Evolutionary conservation across 1,140 invertebrate species (phyloP), one percentile per base, ranked within the genome.

Genomic region (Berghia stephanieae): DNA sequence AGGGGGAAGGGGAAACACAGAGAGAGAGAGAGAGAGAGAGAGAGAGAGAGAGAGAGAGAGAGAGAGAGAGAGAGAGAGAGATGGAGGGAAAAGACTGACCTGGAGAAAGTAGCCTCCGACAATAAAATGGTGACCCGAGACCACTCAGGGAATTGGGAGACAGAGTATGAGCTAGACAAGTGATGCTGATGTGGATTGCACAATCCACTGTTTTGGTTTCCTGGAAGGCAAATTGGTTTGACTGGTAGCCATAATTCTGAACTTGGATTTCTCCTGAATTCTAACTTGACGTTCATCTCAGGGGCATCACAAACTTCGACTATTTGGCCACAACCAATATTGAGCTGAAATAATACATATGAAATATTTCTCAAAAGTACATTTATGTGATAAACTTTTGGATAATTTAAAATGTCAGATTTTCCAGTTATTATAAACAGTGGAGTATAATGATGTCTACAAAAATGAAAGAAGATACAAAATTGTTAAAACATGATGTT

Each of bases 171-270:
- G 68, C 88, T 89, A 44, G 88, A 85, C 21, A 77, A 67, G 70
- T 90, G 87, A 75, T 88, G 89, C 36, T 84, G 83, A 70, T 88
- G 86, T 13, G 90, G 89, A 10, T 84, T 82, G 81, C 90, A 91
- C 68, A 88, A 86, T 27, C 80, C 82, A 8, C 79, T 60, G 43
- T 75, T 77, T 46, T 83, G 85, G 34, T 73, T 73, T 67, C 83
- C 82, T 13, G 89, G 89, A 18, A 89, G 82, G 83, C 90, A 90
- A 10, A 82, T 82, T 6, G 88, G 83, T 36, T 84, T 82, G 5
- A 91, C 88, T 36, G 89, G 77, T 36, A 88, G 82, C 90, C 90
- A 91, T 1, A 67, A 78, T 49, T 88, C 86, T 76, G 72, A 70
- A 63, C 68, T 66, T 46, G 83, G 87, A 77, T 86, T 86, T 57